These are phyloP conservation scores for Bostrychus sinensis DNA, from an alignment of 2,113 vertebrate genomes.

Conservation along the genomic window DNA sequence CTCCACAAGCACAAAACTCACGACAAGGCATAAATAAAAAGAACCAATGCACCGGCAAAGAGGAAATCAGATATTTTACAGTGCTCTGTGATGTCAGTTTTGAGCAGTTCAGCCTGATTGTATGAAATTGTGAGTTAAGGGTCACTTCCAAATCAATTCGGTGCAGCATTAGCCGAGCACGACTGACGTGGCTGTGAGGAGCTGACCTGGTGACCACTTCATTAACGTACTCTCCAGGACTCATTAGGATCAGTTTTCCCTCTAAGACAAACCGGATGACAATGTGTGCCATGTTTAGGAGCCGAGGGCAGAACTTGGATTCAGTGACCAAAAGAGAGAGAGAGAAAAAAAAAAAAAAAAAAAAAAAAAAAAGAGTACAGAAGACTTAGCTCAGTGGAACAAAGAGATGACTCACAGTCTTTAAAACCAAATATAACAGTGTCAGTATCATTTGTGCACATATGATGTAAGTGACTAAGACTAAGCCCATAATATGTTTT, in stretches of 20 bases:
- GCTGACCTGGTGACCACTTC: conserved; percentile 34
- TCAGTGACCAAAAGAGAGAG: neutral
- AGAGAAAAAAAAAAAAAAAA: too few species aligned
- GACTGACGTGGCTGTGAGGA: conserved; percentile 34
- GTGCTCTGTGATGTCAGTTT: conserved; percentile 56
- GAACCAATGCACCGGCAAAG: conserved; percentile 11
- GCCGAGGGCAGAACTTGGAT: conserved; percentile 7
- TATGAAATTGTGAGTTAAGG: conserved; percentile 63
- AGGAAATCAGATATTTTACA: conserved; percentile 54
- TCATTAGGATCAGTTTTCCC: conserved; percentile 38
- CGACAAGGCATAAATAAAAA: conserved; percentile 21
- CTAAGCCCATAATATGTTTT: too few species aligned
- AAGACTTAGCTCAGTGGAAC: too few species aligned
- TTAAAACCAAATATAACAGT: too few species aligned
- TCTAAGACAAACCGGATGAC: conserved; percentile 27
- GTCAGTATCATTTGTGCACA: too few species aligned
- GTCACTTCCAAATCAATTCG: conserved; percentile 69
- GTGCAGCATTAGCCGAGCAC: conserved; percentile 6
- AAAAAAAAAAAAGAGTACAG: too few species aligned
- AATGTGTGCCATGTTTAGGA: conserved; percentile 1
- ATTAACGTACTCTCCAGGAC: conserved; percentile 18
- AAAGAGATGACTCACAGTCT: too few species aligned
- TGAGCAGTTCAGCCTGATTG: conserved; percentile 73
- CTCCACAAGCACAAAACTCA: conserved; percentile 9
- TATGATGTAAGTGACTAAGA: too few species aligned